Evolutionary conservation across 2,797 vertebrate species (phyloP), one percentile per base, ranked within the genome.

Genomic region (Mastacembelus armatus): DNA sequence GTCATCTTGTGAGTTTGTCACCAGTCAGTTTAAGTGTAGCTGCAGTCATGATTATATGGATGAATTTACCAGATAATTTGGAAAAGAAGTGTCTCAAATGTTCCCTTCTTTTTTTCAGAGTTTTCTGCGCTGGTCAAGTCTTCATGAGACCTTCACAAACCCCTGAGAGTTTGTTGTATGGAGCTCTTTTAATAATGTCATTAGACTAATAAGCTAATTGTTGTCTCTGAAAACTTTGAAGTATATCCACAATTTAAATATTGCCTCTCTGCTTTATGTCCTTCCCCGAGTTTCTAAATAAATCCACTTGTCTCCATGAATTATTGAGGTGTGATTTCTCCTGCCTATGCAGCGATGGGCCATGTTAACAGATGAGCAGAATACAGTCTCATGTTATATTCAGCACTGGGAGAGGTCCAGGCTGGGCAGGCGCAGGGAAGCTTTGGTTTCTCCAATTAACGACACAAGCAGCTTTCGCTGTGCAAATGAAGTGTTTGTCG

Each of bases 81-180:
- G n/a, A n/a, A n/a, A n/a, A n/a, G n/a, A n/a, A n/a, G n/a, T n/a
- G n/a, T n/a, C n/a, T n/a, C n/a, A n/a, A n/a, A n/a, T n/a, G n/a
- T n/a, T 24, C 57, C 10, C n/a, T n/a, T 63, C 4, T 27, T 30
- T 56, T 43, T 51, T 63, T 15, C 78, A 93, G 92, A 93, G 81
- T 94, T 92, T 79, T 90, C 86, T 33, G 87, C 88, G 0, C 68
- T 92, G 56, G 89, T 93, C 62, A 92, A 89, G 56, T 89, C 86
- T 49, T 90, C 88, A 45, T 91, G 83, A 90, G 22, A 18, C 38
- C 24, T 26, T 3, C 10, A 0, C 16, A 5, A 33, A 10, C 19
- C 22, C 10, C 58, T 4, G 0, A 4, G n/a, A 38, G 47, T 19
- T 19, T 33, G 44, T 30, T 9, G 15, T 10, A 48, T 45, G 54